Conservation (phyloP, 2,113 vertebrate species). For the Hydrochoerus hydrochaeris region DNA sequence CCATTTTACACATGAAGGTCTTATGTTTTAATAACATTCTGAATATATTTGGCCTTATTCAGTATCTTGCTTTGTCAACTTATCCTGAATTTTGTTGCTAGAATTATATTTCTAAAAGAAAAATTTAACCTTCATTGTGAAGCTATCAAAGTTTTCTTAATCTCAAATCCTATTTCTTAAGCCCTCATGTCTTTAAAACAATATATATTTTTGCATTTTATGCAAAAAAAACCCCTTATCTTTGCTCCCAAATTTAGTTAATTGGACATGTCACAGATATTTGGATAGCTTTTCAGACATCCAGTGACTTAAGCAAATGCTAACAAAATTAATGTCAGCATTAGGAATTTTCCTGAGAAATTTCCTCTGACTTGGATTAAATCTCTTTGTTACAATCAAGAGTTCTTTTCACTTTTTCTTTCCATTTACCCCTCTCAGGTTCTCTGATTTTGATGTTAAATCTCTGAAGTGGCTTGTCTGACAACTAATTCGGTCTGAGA, state of each 20-base stretch:
- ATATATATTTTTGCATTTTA: not conserved
- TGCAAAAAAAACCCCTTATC: not conserved
- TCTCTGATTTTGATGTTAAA: slow-evolving; percentile 7
- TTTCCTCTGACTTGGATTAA: not conserved
- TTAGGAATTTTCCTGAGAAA: not conserved
- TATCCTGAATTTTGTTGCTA: not conserved
- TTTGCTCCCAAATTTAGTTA: slow-evolving; percentile 7
- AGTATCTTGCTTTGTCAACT: not conserved
- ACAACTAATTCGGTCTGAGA: not conserved
- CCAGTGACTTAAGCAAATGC: not conserved
- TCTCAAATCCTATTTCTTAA: not conserved
- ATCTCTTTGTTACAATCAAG: not conserved
- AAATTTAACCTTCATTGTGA: not conserved
- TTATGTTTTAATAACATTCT: not conserved
- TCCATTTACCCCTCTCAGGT: not conserved
- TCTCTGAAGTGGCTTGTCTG: not conserved
- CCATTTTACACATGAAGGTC: not conserved
- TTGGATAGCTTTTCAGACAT: not conserved
- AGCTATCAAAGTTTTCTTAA: not conserved
- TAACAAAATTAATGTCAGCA: not conserved
- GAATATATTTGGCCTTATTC: not conserved
- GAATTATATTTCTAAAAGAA: not conserved
- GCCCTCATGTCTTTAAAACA: not conserved
- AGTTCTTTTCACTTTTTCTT: not conserved
- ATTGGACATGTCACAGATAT: not conserved